Conservation (phyloP, 2,113 vertebrate species). For the Leucopsar rothschildi region DNA sequence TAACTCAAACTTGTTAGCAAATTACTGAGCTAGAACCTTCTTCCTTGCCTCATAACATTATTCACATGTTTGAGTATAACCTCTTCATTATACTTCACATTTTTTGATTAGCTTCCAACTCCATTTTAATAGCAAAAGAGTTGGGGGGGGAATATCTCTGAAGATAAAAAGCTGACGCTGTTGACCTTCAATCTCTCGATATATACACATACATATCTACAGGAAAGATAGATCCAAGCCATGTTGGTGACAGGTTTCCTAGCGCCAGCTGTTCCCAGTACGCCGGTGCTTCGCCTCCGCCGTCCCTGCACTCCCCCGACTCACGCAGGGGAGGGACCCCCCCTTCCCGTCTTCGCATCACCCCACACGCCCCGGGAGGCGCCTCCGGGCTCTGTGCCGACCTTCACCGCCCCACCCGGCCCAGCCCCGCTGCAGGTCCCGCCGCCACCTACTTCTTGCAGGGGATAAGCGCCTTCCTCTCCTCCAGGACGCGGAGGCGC, state of each 20-base stretch:
- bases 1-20: not conserved
- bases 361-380: not conserved
- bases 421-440: not conserved
- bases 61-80: not conserved
- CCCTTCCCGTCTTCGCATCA: not conserved
- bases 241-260: fast-evolving
- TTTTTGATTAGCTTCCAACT: fast-evolving
- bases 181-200: not conserved
- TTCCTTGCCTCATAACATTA: fast-evolving
- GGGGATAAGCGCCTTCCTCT: conserved; percentile 87
- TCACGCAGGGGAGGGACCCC: not conserved
- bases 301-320: not conserved
- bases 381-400: not conserved
- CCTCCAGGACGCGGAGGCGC: conserved; percentile 84
- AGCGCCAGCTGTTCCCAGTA: not conserved
- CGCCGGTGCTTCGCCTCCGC: not conserved
- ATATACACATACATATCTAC: too few relatives aligned
- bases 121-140: not conserved
- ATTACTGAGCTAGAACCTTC: not conserved
- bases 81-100: not conserved
- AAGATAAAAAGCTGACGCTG: not conserved
- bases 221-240: fast-evolving
- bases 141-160: not conserved
- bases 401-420: not conserved
- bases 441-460: conserved; percentile 83